Base-by-base conservation (phyloP, 2,888 invertebrate species). In the Ornithoptera alexandrae region DNA sequence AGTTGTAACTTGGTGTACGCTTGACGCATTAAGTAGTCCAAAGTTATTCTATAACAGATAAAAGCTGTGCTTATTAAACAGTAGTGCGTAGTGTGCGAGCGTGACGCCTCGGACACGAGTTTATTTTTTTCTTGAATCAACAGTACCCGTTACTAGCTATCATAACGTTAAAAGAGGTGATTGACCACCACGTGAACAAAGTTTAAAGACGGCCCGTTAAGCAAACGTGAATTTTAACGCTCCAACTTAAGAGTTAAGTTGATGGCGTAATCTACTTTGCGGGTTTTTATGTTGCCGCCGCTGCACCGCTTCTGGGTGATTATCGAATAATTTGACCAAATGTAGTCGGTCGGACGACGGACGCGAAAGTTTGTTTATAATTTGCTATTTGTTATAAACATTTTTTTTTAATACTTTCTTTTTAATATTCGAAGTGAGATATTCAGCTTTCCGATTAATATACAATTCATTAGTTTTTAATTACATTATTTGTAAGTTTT, bases 111-210 rank as follows among this genome's bases (percentile, higher is more conserved):
- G 70, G 72, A 75, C 73, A 69, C 68, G 75, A 79, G 77, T 80
- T 85, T 84, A 30, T 30, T 84, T 81, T 84, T 81, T 78, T 80
- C 75, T 72, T 71, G 72, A 78, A 82, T 81, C 81, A 84, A 83
- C 78, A 77, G 74, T 73, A 77, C 76, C 83, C 82, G 82, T 83
- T 87, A 88, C 85, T 81, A 82, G 84, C 83, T 76, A 77, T 81
- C 85, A 86, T 83, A 83, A 83, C 81, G 77, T 78, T 76, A 78
- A 73, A 77, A 78, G 78, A 86, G 85, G 86, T 86, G 80, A 81
- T 76, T 84, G 87, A 89, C 89, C 89, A 89, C 79, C 79, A 79
- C 74, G 72, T 72, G 70, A 61, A 70, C 68, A 39, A 59, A 62
- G 58, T 65, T 65, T 12, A 39, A 56, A n/a, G 24, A 22, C 7